Percentiles rank a stretch among this genome's conserved stretches.
Evolutionary conservation across 2,113 vertebrate species (phyloP).

Genomic region (Corythoichthys intestinalis): DNA sequence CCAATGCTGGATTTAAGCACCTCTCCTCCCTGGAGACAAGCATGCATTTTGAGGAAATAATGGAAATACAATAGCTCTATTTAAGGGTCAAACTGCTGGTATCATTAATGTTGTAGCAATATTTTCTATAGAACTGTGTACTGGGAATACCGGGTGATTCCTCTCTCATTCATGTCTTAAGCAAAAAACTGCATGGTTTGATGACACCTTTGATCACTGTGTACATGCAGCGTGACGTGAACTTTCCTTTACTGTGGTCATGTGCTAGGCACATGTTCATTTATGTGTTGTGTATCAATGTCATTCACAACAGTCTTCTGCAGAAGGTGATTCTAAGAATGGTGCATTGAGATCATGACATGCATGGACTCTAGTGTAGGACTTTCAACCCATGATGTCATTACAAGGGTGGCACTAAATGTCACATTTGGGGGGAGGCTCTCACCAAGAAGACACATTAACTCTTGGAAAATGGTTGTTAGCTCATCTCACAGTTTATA

Average conservation of each 20-base stretch:
- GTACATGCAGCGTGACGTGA: too few species aligned
- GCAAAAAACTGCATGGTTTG: too few species aligned
- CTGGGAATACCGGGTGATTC: not conserved
- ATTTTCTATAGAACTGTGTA: not conserved
- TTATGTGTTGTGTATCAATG: not conserved
- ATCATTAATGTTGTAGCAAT: not conserved
- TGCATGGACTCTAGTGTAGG: not conserved
- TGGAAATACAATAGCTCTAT: not conserved
- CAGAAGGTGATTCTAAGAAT: constrained; percentile 47
- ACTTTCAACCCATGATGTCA: constrained; percentile 11
- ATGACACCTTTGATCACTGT: too few species aligned
- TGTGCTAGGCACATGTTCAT: not conserved
- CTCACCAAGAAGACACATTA: constrained; percentile 24
- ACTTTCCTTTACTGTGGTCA: not conserved
- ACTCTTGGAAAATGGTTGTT: constrained; percentile 28
- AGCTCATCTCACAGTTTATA: constrained; percentile 3
- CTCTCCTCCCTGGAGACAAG: not conserved
- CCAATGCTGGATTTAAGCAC: not conserved
- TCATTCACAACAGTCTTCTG: constrained; percentile 25
- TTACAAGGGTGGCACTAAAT: constrained; percentile 34
- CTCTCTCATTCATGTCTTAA: too few species aligned
- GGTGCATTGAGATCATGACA: constrained; percentile 34
- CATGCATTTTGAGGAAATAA: not conserved
- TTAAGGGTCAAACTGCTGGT: not conserved
- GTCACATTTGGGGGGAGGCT: constrained; percentile 34